Percentiles rank a stretch among this genome's conserved stretches.
phyloP scores from a whole-genome alignment of 2,113 vertebrate species.

The Toxotes jaculatrix region DNA sequence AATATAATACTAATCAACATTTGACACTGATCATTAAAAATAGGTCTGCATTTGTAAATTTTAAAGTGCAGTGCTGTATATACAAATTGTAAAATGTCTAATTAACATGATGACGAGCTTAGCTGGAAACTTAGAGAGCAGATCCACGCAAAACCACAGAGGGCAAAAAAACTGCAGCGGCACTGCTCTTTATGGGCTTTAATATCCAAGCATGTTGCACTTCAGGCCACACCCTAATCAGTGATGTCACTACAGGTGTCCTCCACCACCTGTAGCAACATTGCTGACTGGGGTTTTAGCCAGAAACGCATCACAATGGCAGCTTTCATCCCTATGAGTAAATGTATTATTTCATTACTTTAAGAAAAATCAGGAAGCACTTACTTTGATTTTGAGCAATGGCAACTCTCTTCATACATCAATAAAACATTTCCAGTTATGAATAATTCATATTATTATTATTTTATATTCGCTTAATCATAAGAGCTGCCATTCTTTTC shows the following conservation, averaged over 20 bases:
- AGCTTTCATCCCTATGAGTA: not conserved
- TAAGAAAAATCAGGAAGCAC: not conserved
- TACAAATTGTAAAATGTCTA: slow-evolving; percentile 13
- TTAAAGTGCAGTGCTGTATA: slow-evolving; percentile 55
- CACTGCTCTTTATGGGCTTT: not conserved
- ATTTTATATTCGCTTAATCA: not conserved
- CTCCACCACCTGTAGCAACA: not conserved
- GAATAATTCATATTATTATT: not conserved
- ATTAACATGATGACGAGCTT: not conserved
- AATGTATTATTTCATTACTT: not conserved
- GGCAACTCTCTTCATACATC: not conserved
- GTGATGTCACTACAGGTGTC: not conserved
- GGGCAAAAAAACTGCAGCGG: not conserved
- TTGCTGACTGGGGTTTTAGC: not conserved
- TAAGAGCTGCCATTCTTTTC: not conserved
- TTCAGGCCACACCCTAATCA: not conserved
- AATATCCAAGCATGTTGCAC: not conserved
- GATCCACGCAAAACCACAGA: slow-evolving; percentile 4
- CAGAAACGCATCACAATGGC: not conserved
- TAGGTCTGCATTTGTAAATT: slow-evolving; percentile 2
- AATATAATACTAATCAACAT: slow-evolving; percentile 30
- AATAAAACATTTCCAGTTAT: not conserved
- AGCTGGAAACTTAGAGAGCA: not conserved
- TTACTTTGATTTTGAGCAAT: not conserved
- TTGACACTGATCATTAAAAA: slow-evolving; percentile 35